Conservation (phyloP, 2,113 vertebrate genomes). For the Dissostichus mawsoni region DNA sequence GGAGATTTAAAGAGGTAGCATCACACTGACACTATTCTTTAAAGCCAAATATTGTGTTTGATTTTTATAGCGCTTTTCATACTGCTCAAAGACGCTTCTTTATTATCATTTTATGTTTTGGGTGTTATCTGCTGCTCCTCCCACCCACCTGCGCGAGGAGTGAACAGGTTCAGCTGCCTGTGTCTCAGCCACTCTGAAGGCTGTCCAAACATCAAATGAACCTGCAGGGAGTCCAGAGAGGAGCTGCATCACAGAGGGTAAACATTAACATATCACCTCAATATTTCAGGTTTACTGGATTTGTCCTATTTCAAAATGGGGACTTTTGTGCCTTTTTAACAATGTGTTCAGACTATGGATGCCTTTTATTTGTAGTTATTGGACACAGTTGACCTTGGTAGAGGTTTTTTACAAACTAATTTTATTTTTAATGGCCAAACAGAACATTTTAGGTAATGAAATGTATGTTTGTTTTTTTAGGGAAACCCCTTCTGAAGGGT, state of each 20-base stretch:
- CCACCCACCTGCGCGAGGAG: constrained; percentile 13
- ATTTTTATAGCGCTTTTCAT: no score
- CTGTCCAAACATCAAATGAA: not conserved
- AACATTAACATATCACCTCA: not conserved
- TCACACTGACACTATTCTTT: not conserved
- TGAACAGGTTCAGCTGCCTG: constrained; percentile 11
- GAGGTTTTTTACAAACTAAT: not conserved
- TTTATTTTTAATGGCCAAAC: no score
- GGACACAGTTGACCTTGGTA: not conserved
- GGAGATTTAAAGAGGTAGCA: constrained; percentile 72
- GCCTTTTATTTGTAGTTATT: not conserved
- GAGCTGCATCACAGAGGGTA: constrained; percentile 25
- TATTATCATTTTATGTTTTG: no score
- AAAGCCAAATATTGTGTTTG: not conserved
- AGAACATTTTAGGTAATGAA: not conserved
- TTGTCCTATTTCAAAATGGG: not conserved
- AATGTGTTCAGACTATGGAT: not conserved
- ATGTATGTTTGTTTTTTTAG: not conserved
- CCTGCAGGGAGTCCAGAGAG: constrained; percentile 12
- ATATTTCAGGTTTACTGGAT: not conserved
- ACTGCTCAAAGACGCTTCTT: no score
- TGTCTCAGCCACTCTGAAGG: not conserved
- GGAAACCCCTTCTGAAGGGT: no score
- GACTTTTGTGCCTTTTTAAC: not conserved
- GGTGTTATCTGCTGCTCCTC: constrained; percentile 27